Evolutionary conservation across 1,140 invertebrate species (phyloP), one percentile per base, ranked within the genome.

Genomic region (Lepidotrigona ventralis): DNA sequence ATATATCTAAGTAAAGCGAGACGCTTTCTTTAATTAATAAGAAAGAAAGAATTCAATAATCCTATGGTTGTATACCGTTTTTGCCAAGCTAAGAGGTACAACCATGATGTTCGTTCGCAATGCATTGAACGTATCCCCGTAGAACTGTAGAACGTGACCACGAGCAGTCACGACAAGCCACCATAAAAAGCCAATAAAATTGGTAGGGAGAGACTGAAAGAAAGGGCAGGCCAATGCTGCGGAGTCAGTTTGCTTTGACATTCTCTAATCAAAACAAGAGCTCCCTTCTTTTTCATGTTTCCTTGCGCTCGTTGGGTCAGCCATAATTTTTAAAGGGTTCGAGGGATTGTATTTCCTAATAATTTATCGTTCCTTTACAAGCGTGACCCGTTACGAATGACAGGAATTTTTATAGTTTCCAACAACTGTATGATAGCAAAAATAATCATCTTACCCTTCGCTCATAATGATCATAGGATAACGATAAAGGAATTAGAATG

Each of bases 231-330:
- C 63, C 75, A 63, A 60, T 75, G 63, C 51, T 60, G 66, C 19
- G 79, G 81, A 81, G 70, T 70, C 81, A 74, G 89, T 87, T 90
- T 90, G 89, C 87, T 90, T 90, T 90, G 89, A 90, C 89, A 90
- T 88, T 90, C 72, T 58, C 82, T 70, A 90, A 90, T 90, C 89
- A 90, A 85, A 90, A 90, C 86, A 90, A 73, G 70, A 70, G 68
- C 63, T 83, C 79, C 70, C 26, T 51, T 79, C 77, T 54, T 70
- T 80, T 46, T 66, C 26, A 17, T 33, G 19, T n/a, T 75, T 39
- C n/a, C 26, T 81, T 82, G 56, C 79, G 60, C 21, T 19, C 39
- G 66, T 81, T 82, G 14, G 70, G 54, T 46, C 54, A 64, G 46
- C 70, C 71, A 21, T 84, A 84, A 74, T 69, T 73, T 81, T 84